Conservation (phyloP, 2,888 invertebrate genomes). For the Zygothrica quintamaculata region DNA sequence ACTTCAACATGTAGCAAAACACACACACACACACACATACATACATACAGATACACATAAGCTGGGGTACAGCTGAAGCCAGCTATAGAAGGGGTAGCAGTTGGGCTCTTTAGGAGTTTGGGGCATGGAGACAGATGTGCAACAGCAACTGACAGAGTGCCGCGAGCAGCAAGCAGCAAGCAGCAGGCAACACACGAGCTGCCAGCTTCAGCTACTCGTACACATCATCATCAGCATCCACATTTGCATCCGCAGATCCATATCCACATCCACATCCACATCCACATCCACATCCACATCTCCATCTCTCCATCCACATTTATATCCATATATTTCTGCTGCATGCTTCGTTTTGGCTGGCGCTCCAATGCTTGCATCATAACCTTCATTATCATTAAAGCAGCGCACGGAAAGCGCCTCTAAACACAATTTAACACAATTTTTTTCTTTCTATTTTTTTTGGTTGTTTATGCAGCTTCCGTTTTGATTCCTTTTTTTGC, state of each 20-base stretch:
- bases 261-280: conserved; percentile 15
- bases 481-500: conserved; percentile 44
- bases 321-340: conserved; percentile 7
- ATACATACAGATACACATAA: conserved; percentile 10
- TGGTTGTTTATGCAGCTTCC: conserved; percentile 63
- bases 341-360: conserved; percentile 18
- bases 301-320: conserved; percentile 4
- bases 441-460: no score
- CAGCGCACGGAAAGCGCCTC: conserved; percentile 58
- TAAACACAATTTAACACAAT: conserved; percentile 69
- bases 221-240: conserved; percentile 54
- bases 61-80: no score
- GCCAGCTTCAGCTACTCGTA: conserved; percentile 23
- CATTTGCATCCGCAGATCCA: conserved; percentile 43
- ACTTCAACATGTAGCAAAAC: conserved; percentile 56
- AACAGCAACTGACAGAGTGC: conserved; percentile 17
- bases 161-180: conserved; percentile 26
- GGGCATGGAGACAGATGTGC: conserved; percentile 10
- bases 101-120: conserved; percentile 1
- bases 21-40: conserved; percentile 34
- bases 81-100: no score
- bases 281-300: not conserved
- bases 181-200: conserved; percentile 28
- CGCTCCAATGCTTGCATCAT: conserved; percentile 51
- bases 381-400: conserved; percentile 78